A percentile compares a stretch with the other conserved stretches of the same genome.
These are phyloP conservation scores for Pachypanchax playfairii DNA, from an alignment of 2,113 vertebrate genomes.

Conservation along the genomic window DNA sequence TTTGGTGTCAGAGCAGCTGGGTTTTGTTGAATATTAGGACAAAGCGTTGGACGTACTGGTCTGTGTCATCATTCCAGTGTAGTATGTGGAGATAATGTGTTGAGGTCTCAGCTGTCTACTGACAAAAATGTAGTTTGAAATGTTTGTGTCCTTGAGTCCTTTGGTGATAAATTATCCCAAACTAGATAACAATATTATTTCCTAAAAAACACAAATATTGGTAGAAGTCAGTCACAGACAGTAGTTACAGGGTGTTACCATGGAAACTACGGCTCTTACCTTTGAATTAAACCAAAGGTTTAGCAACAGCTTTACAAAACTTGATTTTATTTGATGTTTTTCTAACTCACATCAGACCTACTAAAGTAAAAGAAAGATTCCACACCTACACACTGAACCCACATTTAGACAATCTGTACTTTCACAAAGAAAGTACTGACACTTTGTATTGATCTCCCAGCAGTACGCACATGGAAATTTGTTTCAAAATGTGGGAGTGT, in stretches of 20 bases:
- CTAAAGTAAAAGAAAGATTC: background rate
- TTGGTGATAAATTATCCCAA: no score
- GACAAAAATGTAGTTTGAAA: no score
- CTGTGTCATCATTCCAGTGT: background rate
- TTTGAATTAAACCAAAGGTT: background rate
- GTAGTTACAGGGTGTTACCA: background rate
- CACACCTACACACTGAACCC: background rate
- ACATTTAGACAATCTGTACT: background rate
- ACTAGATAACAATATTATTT: no score
- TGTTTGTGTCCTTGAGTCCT: no score
- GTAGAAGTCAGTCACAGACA: background rate
- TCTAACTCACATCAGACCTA: background rate
- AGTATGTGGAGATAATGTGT: background rate
- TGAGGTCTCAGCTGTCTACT: no score
- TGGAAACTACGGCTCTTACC: conserved; percentile 7
- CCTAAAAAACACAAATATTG: no score
- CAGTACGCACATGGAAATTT: background rate
- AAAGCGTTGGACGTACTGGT: background rate
- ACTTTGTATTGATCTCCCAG: background rate
- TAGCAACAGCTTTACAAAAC: background rate
- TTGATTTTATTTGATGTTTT: background rate
- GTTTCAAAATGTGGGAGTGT: background rate
- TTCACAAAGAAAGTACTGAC: background rate
- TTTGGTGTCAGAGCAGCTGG: no score
- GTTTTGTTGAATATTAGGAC: no score